Percentiles rank a stretch among this genome's conserved stretches.
These are phyloP conservation scores for Neoitamus cyanurus DNA, from an alignment of 2,888 invertebrate species.

Conservation along the genomic window DNA sequence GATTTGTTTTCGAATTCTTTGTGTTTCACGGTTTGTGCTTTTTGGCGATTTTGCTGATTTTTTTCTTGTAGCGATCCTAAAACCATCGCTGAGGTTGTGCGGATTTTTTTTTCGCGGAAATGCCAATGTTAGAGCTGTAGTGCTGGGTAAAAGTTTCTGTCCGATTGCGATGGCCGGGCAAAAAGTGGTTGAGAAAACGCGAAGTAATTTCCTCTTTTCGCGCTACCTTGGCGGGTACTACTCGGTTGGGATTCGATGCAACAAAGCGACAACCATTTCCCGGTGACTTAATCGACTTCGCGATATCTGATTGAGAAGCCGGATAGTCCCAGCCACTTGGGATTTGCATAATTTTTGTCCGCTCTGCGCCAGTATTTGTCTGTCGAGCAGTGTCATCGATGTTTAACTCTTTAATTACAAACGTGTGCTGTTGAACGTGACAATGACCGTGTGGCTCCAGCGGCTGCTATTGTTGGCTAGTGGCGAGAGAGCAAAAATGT, in stretches of 20 bases:
- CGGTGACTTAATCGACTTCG: slow-evolving; percentile 12
- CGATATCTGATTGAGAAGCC: neutral
- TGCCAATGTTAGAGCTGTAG: neutral
- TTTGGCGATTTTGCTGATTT: neutral
- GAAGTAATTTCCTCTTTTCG: neutral
- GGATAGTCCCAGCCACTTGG: neutral
- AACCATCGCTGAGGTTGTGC: neutral
- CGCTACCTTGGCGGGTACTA: neutral
- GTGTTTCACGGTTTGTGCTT: slow-evolving; percentile 21
- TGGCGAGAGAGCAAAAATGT: neutral
- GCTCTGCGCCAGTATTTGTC: neutral
- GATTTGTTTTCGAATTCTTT: slow-evolving; percentile 6
- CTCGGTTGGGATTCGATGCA: neutral
- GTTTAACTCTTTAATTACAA: neutral
- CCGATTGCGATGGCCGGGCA: neutral
- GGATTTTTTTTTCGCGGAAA: neutral
- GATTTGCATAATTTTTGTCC: slow-evolving; percentile 35
- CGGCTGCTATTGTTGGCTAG: neutral
- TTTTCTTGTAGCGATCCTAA: neutral
- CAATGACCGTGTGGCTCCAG: slow-evolving; percentile 8
- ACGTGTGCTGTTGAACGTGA: slow-evolving; percentile 11
- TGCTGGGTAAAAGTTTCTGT: neutral
- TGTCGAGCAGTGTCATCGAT: neutral
- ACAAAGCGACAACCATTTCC: neutral
- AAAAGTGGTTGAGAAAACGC: neutral